Conservation (phyloP, 2,113 vertebrate species). For the Carassius auratus region DNA sequence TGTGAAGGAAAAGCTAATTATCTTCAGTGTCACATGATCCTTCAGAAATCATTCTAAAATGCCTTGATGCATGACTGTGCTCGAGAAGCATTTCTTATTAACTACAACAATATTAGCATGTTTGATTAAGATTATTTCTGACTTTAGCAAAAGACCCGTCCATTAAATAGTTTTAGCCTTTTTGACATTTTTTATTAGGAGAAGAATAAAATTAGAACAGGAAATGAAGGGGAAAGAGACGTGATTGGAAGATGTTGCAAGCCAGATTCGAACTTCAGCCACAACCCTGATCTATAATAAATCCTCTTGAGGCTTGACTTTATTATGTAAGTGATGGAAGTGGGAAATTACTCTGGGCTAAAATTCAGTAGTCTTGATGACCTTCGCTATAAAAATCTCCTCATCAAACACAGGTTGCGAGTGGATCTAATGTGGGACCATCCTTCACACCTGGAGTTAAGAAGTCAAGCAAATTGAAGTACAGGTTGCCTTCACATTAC, state of each 20-base stretch:
- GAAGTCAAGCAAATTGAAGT: slow-evolving; percentile 38
- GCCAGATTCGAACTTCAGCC: background rate
- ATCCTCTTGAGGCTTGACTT: background rate
- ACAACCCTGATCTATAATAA: background rate
- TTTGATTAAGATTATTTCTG: too few relatives aligned
- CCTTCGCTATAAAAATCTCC: background rate
- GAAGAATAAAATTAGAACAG: background rate
- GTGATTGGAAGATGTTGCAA: background rate
- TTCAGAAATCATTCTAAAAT: too few relatives aligned
- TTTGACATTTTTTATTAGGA: too few relatives aligned
- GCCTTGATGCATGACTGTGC: too few relatives aligned
- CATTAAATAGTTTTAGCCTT: too few relatives aligned
- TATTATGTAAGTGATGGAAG: background rate
- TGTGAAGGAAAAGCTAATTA: too few relatives aligned
- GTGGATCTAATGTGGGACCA: background rate
- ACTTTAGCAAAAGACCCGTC: too few relatives aligned
- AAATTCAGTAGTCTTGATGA: background rate
- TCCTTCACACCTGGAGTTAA: slow-evolving; percentile 43
- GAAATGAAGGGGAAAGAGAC: background rate
- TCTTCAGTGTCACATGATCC: too few relatives aligned
- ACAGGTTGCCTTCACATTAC: slow-evolving; percentile 21
- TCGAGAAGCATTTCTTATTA: too few relatives aligned
- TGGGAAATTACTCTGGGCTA: background rate
- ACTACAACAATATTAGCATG: too few relatives aligned
- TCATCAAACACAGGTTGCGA: background rate